Base-by-base conservation (phyloP, 30 jellyfish, hydroid and myxozoan species). In the Aurelia aurita complex sp. Pacific region DNA sequence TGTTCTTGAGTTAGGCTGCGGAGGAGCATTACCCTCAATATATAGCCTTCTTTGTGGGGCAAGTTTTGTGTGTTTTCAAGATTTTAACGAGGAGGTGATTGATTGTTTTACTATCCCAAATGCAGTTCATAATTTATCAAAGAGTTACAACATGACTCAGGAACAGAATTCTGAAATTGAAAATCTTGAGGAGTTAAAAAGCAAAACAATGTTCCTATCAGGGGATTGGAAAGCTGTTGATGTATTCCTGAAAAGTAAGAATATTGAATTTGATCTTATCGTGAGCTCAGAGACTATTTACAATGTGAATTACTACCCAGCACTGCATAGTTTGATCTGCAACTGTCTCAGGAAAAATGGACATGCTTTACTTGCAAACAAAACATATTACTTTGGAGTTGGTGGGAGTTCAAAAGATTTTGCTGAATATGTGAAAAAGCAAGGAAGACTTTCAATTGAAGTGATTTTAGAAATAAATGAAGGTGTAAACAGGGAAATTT, bases 241-340 rank as follows among this genome's bases (percentile, higher is more conserved):
- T 34, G 11, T 29, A 18, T 60, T 17, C 57, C 76, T 80, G 53
- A 33, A 63, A 64, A 50, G 67, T 19, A 55, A 77, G 57, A 32
- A 63, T 19, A 50, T 34, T 46, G 78, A 77, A 60, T 90, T 79
- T 95, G 99, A 95, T 70, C 11, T 90, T 23, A 86, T 95, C 10
- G 82, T 95, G 33, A 90, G 98, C 65, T 75, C 98, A 66, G 99
- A 95, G 90, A 95, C 99, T 12, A 90, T 95, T 76, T 95, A 95
- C 75, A 90, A 89, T 59, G 63, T 72, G 16, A 67, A 78, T 29
- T 64, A 80, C 59, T 95, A 95, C 79, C 85, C 77, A 33, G 85
- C 73, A 10, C 86, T 95, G n/a, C 91, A 73, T 35, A 61, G 59
- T 51, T 29, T 95, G 32, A 34, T 95, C 5, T 57, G 87, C 69